Evolutionary conservation across 2,888 invertebrate species (phyloP), one percentile per base, ranked within the genome.

Genomic region (Drosophila picticornis): DNA sequence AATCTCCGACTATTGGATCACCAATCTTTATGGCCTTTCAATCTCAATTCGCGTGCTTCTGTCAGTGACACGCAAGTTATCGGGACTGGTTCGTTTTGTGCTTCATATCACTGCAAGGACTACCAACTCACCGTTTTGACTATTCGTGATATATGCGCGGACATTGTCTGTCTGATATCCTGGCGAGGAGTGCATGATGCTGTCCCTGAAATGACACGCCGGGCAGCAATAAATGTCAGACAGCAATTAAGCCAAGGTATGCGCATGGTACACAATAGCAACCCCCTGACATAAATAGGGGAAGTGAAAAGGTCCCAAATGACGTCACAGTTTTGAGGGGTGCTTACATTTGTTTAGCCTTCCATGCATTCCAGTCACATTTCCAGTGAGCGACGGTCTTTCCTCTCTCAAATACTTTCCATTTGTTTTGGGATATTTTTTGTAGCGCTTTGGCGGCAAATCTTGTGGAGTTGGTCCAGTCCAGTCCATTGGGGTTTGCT

Each of bases 391-490:
- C 55, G 51, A 10, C n/a, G 43, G 56, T 52, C 16, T 40, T 62
- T 53, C 19, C 31, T 56, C 56, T 51, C 57, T 13, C 16, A 34
- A 34, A 19, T 38, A 43, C 27, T 56, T 72, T 60, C 63, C 81
- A 73, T 72, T 85, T 87, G 85, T 85, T 86, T 74, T 88, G 87
- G 87, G 87, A 83, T 67, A 81, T 84, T 82, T 77, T 80, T 75
- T 51, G 57, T 61, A 50, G 43, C 22, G 60, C 77, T 64, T 73
- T 71, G 82, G 82, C 76, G 81, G 81, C 76, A 79, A 81, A 66
- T 65, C 38, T 69, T 63, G 25, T 52, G 57, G 29, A 22, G 34
- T 22, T 56, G 32, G 55, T 25, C 25, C 46, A 25, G 16, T 46
- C 32, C 52, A 53, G 52, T n/a, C 57, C 48, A 25, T 34, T 22